Conservation (phyloP, 2,797 vertebrate species). For the Catostomus latipinnis region DNA sequence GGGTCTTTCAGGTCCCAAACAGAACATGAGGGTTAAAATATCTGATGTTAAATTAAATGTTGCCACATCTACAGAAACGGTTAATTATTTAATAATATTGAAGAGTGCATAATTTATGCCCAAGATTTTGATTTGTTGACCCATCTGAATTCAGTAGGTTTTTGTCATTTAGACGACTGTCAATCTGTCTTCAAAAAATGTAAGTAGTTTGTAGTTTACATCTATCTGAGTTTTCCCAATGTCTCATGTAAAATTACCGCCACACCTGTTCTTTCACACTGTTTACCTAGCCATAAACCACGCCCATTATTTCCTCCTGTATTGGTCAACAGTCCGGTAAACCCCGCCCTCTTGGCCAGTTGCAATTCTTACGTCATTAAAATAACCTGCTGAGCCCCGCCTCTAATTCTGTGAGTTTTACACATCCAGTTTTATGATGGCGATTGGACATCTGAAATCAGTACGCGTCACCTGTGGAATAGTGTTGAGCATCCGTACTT, state of each 20-base stretch:
- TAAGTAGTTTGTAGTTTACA: background rate
- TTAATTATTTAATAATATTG: too few relatives aligned
- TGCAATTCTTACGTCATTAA: slow-evolving; percentile 58
- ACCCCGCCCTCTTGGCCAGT: slow-evolving; percentile 43
- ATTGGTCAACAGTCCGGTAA: slow-evolving; percentile 58
- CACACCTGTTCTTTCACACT: slow-evolving; percentile 65
- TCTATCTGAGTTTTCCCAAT: background rate
- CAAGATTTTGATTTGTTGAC: too few relatives aligned
- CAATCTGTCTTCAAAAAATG: too few relatives aligned
- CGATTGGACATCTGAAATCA: slow-evolving; percentile 57
- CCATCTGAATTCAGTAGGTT: too few relatives aligned
- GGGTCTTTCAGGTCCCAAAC: too few relatives aligned
- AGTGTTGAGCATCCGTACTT: slow-evolving; percentile 15
- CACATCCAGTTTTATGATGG: slow-evolving; percentile 63
- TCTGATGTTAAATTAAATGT: too few relatives aligned
- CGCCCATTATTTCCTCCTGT: background rate
- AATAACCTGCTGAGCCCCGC: slow-evolving; percentile 58
- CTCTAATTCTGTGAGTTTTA: slow-evolving; percentile 59
- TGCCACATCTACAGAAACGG: too few relatives aligned
- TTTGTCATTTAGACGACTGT: too few relatives aligned
- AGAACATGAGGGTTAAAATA: too few relatives aligned
- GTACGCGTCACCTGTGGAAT: slow-evolving; percentile 55
- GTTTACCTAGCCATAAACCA: slow-evolving; percentile 9
- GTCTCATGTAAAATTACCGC: slow-evolving; percentile 1
- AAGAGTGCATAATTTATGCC: too few relatives aligned